These are phyloP conservation scores for Yasuhikotakia modesta DNA, from an alignment of 2,797 vertebrate species.

Conservation along the genomic window DNA sequence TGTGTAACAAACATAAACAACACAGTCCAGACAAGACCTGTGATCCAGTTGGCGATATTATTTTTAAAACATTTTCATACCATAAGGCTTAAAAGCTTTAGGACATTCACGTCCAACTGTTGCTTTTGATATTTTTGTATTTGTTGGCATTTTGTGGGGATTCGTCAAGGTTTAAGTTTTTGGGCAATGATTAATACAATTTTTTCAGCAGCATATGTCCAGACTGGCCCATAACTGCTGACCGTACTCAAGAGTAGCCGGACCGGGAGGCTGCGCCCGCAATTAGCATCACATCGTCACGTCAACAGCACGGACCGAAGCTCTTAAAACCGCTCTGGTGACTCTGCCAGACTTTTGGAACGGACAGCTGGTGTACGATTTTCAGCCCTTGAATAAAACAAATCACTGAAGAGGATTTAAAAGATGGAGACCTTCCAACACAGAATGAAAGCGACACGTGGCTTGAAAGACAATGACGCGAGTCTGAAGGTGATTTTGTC, in stretches of 20 bases:
- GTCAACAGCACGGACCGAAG: slow-evolving; percentile 29
- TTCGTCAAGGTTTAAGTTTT: slow-evolving; percentile 32
- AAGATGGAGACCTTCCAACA: slow-evolving; percentile 35
- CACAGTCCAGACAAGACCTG: neutral
- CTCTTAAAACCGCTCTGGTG: slow-evolving; percentile 32
- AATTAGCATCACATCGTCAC: neutral
- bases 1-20: neutral
- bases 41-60: slow-evolving; percentile 3
- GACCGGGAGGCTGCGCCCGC: neutral
- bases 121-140: slow-evolving; percentile 2
- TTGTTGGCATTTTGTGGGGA: slow-evolving; percentile 14
- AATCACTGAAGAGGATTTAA: slow-evolving; percentile 35
- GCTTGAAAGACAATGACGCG: neutral
- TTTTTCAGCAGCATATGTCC: slow-evolving; percentile 37
- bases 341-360: slow-evolving; percentile 31
- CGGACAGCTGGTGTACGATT: slow-evolving; percentile 47
- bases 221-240: slow-evolving; percentile 31
- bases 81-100: slow-evolving; percentile 39
- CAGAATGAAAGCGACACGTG: neutral
- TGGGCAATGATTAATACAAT: slow-evolving; percentile 10
- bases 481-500: slow-evolving; percentile 12
- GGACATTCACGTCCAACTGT: slow-evolving; percentile 24
- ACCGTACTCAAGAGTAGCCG: slow-evolving; percentile 35
- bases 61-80: slow-evolving; percentile 3
- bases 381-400: slow-evolving; percentile 35